Percentiles rank a stretch among this genome's conserved stretches.
Conservation (phyloP, 1,140 invertebrate genomes). For the Geopemphigus sp. region DNA sequence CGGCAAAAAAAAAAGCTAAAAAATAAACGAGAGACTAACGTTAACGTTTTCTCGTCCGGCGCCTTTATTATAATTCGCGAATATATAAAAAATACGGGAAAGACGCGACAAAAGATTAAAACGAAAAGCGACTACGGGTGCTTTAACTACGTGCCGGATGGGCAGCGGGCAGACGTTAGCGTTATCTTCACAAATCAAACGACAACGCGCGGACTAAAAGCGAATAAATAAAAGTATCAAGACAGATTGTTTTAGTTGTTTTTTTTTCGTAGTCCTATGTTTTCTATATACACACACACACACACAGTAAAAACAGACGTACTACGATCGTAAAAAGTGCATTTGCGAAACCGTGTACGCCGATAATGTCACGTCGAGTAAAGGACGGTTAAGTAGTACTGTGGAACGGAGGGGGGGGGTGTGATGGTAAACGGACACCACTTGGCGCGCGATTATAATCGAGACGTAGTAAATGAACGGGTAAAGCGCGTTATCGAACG, state of each 20-base stretch:
- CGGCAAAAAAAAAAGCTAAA: background rate
- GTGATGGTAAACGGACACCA: too few species aligned
- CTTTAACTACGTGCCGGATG: background rate
- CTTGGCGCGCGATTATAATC: background rate
- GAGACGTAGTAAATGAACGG: background rate
- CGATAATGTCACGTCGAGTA: background rate
- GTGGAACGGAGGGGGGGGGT: too few species aligned
- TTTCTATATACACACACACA: background rate
- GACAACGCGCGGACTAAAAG: slow-evolving; percentile 12
- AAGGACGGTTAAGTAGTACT: background rate
- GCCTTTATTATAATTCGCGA: background rate
- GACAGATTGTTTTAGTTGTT: slow-evolving; percentile 7
- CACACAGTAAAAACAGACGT: too few species aligned
- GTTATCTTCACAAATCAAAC: slow-evolving; percentile 24
- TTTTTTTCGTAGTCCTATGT: background rate
- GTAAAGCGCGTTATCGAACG: background rate
- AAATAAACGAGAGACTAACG: background rate
- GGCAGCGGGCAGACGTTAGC: background rate
- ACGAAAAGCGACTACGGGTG: background rate
- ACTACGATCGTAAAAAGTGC: background rate
- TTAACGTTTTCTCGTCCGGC: background rate
- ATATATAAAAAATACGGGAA: background rate
- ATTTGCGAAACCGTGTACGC: background rate
- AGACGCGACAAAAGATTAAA: background rate
- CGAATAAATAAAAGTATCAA: slow-evolving; percentile 35